These are phyloP conservation scores for Polymixis flavicincta DNA, from an alignment of 2,888 invertebrate genomes.

Conservation along the genomic window DNA sequence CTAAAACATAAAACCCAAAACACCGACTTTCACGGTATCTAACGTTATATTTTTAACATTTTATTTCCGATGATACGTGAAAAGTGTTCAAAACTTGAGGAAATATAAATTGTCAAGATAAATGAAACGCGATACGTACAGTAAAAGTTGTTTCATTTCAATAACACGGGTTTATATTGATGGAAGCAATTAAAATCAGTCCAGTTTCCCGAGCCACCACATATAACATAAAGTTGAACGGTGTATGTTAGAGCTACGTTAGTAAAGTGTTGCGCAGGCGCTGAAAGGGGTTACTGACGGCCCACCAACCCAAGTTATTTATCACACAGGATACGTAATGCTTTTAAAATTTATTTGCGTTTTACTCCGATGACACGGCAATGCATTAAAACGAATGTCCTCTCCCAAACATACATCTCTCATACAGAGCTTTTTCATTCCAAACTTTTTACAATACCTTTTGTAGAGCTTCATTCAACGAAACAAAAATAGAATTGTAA, in stretches of 20 bases:
- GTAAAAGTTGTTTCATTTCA: slow-evolving; percentile 63
- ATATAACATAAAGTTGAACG: slow-evolving; percentile 51
- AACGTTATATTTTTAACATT: slow-evolving; percentile 38
- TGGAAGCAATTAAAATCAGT: slow-evolving; percentile 63
- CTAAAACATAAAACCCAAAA: slow-evolving; percentile 6
- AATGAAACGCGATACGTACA: slow-evolving; percentile 58
- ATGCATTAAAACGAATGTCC: slow-evolving; percentile 78
- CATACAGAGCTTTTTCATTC: slow-evolving; percentile 61
- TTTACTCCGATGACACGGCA: slow-evolving; percentile 79
- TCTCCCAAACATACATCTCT: slow-evolving; percentile 77
- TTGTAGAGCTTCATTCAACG: slow-evolving; percentile 73
- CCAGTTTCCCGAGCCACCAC: slow-evolving; percentile 57
- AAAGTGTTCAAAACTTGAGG: slow-evolving; percentile 51
- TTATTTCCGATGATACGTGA: slow-evolving; percentile 46
- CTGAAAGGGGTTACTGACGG: slow-evolving; percentile 82
- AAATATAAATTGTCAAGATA: slow-evolving; percentile 62
- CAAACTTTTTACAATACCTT: slow-evolving; percentile 62
- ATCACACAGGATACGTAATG: slow-evolving; percentile 84
- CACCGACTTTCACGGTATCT: slow-evolving; percentile 18
- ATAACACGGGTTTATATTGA: slow-evolving; percentile 59
- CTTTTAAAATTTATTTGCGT: slow-evolving; percentile 88
- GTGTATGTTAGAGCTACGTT: slow-evolving; percentile 34
- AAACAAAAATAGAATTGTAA: slow-evolving; percentile 75
- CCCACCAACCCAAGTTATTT: slow-evolving; percentile 81
- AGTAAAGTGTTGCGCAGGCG: slow-evolving; percentile 66